These are phyloP conservation scores for Diadophis punctatus DNA, from an alignment of 2,113 vertebrate species.

Conservation along the genomic window DNA sequence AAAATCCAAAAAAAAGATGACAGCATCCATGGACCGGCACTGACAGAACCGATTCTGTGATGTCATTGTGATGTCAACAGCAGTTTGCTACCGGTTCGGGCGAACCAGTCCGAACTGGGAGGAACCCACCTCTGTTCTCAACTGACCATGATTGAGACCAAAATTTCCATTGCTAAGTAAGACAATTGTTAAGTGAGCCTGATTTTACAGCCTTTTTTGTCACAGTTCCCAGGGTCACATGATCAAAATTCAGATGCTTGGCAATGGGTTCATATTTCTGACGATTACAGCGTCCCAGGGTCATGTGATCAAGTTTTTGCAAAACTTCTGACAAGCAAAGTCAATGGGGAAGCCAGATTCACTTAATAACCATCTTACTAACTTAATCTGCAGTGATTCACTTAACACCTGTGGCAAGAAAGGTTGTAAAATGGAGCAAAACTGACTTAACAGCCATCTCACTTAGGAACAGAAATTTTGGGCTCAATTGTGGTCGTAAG, in stretches of 20 bases:
- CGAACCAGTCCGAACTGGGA: no score
- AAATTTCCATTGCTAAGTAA: neutral
- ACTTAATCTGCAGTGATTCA: neutral
- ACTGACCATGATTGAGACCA: neutral
- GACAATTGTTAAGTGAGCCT: no score
- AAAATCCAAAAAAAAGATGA: no score
- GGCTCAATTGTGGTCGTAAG: no score
- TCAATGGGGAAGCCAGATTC: neutral
- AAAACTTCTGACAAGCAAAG: neutral
- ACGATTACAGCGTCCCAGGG: fast-evolving
- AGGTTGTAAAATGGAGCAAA: neutral
- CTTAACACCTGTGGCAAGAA: neutral
- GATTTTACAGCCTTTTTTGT: neutral
- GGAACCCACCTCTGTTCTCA: neutral
- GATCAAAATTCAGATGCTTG: neutral
- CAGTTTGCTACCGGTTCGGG: no score
- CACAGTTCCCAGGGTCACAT: neutral
- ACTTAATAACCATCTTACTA: neutral
- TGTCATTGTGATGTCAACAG: no score
- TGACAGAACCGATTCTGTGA: no score
- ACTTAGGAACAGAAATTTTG: neutral
- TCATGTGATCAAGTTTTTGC: neutral
- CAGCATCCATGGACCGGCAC: no score
- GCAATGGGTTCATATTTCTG: neutral
- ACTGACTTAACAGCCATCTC: neutral